Percentiles rank a stretch among this genome's conserved stretches.
These are phyloP conservation scores for Porites cylindrica DNA, from an alignment of 92 coral and sea anemone genomes.

Conservation along the genomic window DNA sequence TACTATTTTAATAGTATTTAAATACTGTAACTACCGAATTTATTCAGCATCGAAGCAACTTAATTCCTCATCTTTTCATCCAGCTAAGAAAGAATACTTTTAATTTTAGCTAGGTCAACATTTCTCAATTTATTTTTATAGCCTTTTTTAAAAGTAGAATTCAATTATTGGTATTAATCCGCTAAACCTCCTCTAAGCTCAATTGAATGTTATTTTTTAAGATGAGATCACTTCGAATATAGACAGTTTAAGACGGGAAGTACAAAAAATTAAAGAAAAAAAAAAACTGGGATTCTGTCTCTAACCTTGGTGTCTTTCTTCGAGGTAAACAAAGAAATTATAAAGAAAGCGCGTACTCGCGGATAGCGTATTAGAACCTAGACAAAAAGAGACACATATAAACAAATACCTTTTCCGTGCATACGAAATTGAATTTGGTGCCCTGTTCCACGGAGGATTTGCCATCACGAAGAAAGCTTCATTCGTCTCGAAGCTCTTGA, in stretches of 20 bases:
- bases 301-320: constrained; percentile 11
- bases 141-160: not conserved
- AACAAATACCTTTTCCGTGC: constrained; percentile 52
- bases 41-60: not conserved
- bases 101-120: constrained; percentile 22
- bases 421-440: constrained; percentile 39
- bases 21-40: not conserved
- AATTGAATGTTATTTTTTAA: constrained; percentile 24
- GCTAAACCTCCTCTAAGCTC: constrained; percentile 11
- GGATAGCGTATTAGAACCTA: constrained; percentile 18
- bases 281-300: not conserved
- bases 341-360: not conserved
- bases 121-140: constrained; percentile 30
- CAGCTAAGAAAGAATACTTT: constrained; percentile 8
- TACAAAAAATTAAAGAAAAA: not conserved
- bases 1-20: no score
- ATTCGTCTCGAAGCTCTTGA: constrained; percentile 9
- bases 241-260: not conserved
- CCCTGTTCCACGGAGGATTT: constrained; percentile 82
- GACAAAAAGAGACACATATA: not conserved
- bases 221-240: not conserved
- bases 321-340: constrained; percentile 24
- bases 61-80: not conserved
- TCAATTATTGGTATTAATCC: constrained; percentile 1
- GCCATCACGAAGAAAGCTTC: constrained; percentile 54